Base-by-base conservation (phyloP, 1,140 invertebrate species). In the Euwallacea similis region DNA sequence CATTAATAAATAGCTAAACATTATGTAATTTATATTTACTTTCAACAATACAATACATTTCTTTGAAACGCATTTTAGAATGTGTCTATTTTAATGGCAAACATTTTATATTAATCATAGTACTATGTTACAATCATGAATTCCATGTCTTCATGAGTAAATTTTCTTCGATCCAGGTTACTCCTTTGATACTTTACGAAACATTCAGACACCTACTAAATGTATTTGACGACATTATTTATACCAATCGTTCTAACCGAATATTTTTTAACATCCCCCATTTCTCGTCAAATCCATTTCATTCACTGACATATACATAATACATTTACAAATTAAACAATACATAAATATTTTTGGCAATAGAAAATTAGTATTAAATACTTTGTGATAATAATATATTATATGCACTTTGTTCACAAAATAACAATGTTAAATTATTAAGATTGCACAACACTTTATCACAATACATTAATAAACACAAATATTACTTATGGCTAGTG, bases 1-100 rank as follows among this genome's bases (percentile, higher is more conserved):
- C 78, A 79, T 79, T 75, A 79, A 79, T 79, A 79, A 78, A 79
- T 79, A 79, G 77, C 77, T 79, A 79, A 79, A 79, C 77, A 78
- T 78, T 74, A 73, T 71, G 76, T 78, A 76, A 72, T 74, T 69
- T 60, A 73, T 71, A 62, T 71, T 63, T 74, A 72, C 50, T 77
- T 74, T 75, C 69, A 76, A 78, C 76, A 78, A 77, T 78, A 75
- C 76, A 59, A 76, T 77, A 79, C 78, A 77, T 75, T 79, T 79
- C 76, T 64, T 74, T 69, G 78, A 79, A 79, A 79, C 78, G 77
- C 77, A 76, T 74, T 62, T 68, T 68, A 60, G 54, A 71, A 70
- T 72, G 66, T 74, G 60, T 67, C 53, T 70, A 69, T 61, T 69
- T 66, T 53, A 54, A 61, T 61, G 42, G 59, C 59, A 61, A 61